Percentiles rank a stretch among this genome's conserved stretches.
Conservation (phyloP, 2,113 vertebrate species). For the Motacilla tschutschensis region DNA sequence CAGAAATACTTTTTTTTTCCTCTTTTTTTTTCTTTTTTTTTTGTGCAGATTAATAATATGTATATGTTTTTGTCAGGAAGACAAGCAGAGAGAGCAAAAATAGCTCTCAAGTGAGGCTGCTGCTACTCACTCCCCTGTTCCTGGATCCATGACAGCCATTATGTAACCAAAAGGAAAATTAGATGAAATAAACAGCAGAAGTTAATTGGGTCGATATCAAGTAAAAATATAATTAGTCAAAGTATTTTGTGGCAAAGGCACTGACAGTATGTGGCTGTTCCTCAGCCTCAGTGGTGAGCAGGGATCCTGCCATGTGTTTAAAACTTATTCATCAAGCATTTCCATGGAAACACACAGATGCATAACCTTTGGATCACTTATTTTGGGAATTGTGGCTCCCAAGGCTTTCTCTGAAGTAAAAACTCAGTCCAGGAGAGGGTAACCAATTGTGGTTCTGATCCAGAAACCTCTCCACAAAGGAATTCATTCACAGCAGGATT, state of each 20-base stretch:
- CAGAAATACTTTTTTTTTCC: neutral
- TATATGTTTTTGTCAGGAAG: conserved; percentile 16
- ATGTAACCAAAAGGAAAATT: conserved; percentile 45
- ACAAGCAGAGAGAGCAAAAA: conserved; percentile 30
- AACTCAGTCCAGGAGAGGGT: neutral
- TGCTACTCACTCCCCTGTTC: conserved; percentile 29
- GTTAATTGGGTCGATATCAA: conserved; percentile 30
- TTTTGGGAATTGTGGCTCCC: conserved; percentile 4
- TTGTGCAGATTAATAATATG: conserved; percentile 15
- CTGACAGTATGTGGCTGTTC: neutral
- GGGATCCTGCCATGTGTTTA: conserved; percentile 25
- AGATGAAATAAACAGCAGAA: conserved; percentile 26
- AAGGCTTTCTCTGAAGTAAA: neutral
- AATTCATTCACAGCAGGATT: neutral
- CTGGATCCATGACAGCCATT: conserved; percentile 49
- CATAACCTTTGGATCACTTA: conserved; percentile 5
- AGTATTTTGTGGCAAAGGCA: neutral
- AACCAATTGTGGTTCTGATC: neutral
- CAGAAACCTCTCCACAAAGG: neutral
- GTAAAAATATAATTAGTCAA: conserved; percentile 38
- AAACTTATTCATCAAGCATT: conserved; percentile 40
- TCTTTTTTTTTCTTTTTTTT: neutral
- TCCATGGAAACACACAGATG: conserved; percentile 50
- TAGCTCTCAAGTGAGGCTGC: conserved; percentile 38
- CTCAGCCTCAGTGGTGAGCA: neutral